Evolutionary conservation across 1,140 invertebrate genomes (phyloP), one percentile per base, ranked within the genome.

Genomic region (Drosophila biarmipes): DNA sequence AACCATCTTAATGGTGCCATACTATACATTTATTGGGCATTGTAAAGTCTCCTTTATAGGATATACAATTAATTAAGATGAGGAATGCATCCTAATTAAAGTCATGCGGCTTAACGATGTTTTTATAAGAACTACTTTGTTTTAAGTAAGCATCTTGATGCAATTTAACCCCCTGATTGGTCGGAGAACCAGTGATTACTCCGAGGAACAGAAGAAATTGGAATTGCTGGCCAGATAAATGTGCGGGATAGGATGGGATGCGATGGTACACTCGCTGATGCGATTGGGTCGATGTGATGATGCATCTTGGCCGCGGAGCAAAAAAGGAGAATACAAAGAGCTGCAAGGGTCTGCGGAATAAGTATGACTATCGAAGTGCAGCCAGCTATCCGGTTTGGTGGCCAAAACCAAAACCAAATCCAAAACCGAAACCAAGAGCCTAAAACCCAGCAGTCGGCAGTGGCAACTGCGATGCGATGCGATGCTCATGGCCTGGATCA

Each of bases 401-500:
- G 57, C 58, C 52, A 71, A 71, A 43, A 61, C 52, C 71, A 71
- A 43, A 59, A 61, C 24, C 15, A 17, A 42, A n/a, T 46, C 55
- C 49, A 72, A 68, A 15, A 40, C n/a, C n/a, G 8, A 42, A 61
- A 61, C 42, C 15, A n/a, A n/a, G 14, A 37, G 14, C 11, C 11
- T 11, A 43, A 43, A 68, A 34, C 68, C 51, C 37, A 54, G 57
- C 58, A 40, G 15, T 15, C 7, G 54, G 53, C 46, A 77, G 53
- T 77, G 75, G 54, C 61, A 72, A 73, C 69, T 79, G 37, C 78
- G 63, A 71, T 79, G 45, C 45, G 24, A 48, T 27, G 49, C 66
- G 64, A 71, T 72, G 74, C 79, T 76, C 69, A 80, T 80, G 59
- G 78, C 59, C 73, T 76, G 56, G 78, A 80, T 80, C 78, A 80